Percentiles rank a stretch among this genome's conserved stretches.
Evolutionary conservation across 2,797 vertebrate genomes (phyloP).

Genomic region (Botia kubotai): DNA sequence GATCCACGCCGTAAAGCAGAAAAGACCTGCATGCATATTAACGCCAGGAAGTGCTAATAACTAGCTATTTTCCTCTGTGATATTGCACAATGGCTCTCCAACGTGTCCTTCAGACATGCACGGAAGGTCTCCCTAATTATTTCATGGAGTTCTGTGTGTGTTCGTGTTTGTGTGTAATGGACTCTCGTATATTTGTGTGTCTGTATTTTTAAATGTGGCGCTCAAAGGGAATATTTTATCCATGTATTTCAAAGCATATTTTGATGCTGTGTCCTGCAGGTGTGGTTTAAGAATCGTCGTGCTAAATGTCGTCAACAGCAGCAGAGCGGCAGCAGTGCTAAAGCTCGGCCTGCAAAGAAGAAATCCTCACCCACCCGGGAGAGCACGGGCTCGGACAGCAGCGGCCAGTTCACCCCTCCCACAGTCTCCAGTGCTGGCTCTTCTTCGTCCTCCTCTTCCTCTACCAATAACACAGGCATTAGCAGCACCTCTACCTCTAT

Average conservation of each 20-base stretch:
- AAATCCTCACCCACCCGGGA: constrained; percentile 92
- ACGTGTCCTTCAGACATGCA: constrained; percentile 60
- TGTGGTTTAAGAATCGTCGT: constrained; percentile 98
- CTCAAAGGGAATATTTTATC: background rate
- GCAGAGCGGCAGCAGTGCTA: constrained; percentile 84
- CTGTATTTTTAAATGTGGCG: background rate
- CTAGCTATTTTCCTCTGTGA: constrained; percentile 73
- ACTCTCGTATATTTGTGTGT: constrained; percentile 27
- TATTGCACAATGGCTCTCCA: constrained; percentile 71
- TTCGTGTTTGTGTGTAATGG: constrained; percentile 26
- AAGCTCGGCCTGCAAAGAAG: constrained; percentile 93
- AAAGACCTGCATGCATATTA: constrained; percentile 76
- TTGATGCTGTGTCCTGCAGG: constrained; percentile 73
- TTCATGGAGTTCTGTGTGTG: constrained; percentile 45
- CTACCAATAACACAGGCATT: constrained; percentile 78
- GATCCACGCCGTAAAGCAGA: constrained; percentile 73
- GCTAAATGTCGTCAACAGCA: constrained; percentile 97
- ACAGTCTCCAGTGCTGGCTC: constrained; percentile 91
- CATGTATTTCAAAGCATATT: background rate
- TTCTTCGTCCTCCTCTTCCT: constrained; percentile 86
- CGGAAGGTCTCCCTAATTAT: constrained; percentile 51
- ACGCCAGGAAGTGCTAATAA: constrained; percentile 76
- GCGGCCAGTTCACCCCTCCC: constrained; percentile 95
- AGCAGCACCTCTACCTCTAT: constrained; percentile 82
- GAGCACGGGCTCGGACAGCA: constrained; percentile 96